Conservation (phyloP, 2,888 invertebrate genomes). For the Orthosia gothica region DNA sequence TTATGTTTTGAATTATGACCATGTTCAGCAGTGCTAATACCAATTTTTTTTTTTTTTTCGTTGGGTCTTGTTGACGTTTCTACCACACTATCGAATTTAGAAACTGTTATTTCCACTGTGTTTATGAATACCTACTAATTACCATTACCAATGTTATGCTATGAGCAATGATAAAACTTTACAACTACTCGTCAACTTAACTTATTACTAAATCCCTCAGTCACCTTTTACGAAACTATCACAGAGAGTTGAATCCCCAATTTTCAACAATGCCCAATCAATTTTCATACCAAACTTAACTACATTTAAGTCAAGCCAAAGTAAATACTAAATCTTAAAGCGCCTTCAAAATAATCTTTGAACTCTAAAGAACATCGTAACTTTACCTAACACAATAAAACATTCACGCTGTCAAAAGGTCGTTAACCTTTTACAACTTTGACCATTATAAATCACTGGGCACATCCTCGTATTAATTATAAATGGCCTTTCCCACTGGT, state of each 20-base stretch:
- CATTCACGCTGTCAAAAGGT: slow-evolving; percentile 64
- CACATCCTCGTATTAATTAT: slow-evolving; percentile 51
- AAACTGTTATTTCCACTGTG: too few relatives aligned
- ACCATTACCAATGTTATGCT: too few relatives aligned
- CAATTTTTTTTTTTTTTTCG: too few relatives aligned
- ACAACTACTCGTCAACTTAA: neutral
- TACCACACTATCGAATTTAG: too few relatives aligned
- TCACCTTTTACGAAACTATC: neutral
- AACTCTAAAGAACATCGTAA: slow-evolving; percentile 39
- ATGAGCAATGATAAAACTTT: neutral
- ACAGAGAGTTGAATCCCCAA: neutral
- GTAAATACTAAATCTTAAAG: slow-evolving; percentile 15
- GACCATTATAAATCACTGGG: slow-evolving; percentile 63
- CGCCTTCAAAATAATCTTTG: slow-evolving; percentile 21
- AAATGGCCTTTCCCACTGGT: slow-evolving; percentile 36
- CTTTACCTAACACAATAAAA: slow-evolving; percentile 36
- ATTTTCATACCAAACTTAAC: slow-evolving; percentile 19
- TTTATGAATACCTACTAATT: too few relatives aligned
- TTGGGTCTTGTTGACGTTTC: too few relatives aligned
- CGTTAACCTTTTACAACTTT: slow-evolving; percentile 61
- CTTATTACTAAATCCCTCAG: neutral
- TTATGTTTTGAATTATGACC: too few relatives aligned
- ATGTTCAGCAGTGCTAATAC: too few relatives aligned
- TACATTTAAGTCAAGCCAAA: slow-evolving; percentile 19
- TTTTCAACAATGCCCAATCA: slow-evolving; percentile 10